These are phyloP conservation scores for Pardosa pseudoannulata DNA, from an alignment of 2,888 invertebrate genomes.

Conservation along the genomic window DNA sequence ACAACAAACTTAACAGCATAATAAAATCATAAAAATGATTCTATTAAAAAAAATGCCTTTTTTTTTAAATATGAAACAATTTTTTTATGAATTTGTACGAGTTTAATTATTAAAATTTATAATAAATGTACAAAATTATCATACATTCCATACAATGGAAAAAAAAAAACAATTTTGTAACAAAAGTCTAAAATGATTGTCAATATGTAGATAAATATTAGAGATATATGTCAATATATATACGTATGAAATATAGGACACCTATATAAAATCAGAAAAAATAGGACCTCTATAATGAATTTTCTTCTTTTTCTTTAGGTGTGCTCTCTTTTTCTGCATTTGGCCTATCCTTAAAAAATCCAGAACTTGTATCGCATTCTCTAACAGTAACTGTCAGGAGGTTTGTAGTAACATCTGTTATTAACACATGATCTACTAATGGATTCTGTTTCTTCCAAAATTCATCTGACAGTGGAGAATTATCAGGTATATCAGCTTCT, in stretches of 20 bases:
- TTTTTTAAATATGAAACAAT: too few species aligned
- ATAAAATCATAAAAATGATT: too few species aligned
- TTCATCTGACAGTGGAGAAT: constrained; percentile 78
- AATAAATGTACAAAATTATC: too few species aligned
- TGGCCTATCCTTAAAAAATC: constrained; percentile 84
- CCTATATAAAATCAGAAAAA: not conserved
- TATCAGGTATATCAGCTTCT: not conserved
- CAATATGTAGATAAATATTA: constrained; percentile 6
- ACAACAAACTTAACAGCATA: too few species aligned
- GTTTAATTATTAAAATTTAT: too few species aligned
- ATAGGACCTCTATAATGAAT: not conserved
- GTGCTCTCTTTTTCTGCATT: constrained; percentile 22
- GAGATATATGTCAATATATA: not conserved
- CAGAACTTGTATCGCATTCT: constrained; percentile 95
- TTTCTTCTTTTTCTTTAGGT: constrained; percentile 28
- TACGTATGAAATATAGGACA: not conserved
- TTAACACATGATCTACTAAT: constrained; percentile 90
- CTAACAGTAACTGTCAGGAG: constrained; percentile 95
- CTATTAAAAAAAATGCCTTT: too few species aligned
- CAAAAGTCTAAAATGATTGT: constrained; percentile 4
- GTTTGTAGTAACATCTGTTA: constrained; percentile 97
- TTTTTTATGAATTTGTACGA: too few species aligned
- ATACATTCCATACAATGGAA: too few species aligned
- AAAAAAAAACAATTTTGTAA: not conserved
- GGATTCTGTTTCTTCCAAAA: constrained; percentile 84